These are phyloP conservation scores for Scalopus aquaticus DNA, from an alignment of 2,113 vertebrate genomes.

Conservation along the genomic window DNA sequence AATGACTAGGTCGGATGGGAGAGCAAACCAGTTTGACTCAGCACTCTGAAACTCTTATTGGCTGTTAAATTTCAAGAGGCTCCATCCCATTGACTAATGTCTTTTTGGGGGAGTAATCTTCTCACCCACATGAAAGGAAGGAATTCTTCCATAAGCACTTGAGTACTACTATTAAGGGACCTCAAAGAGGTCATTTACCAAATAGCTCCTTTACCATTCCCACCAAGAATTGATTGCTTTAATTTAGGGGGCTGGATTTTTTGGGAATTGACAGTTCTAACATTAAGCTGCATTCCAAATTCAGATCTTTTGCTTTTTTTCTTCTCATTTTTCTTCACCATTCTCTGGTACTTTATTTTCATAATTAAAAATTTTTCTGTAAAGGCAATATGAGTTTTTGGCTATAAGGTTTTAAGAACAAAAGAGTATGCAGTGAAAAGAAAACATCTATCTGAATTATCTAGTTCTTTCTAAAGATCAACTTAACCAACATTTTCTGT, in stretches of 20 bases:
- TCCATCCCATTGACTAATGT: background rate
- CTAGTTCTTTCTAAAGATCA: background rate
- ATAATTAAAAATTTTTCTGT: background rate
- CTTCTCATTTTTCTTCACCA: background rate
- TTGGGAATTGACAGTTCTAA: background rate
- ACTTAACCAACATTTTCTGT: background rate
- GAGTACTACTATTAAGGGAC: background rate
- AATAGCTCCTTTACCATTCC: background rate
- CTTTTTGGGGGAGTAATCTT: background rate
- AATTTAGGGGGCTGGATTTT: background rate
- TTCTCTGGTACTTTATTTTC: slow-evolving; percentile 31
- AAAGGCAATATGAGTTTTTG: background rate
- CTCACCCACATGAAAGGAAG: background rate
- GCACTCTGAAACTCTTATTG: background rate
- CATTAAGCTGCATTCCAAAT: background rate
- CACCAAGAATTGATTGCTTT: background rate
- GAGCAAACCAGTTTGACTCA: background rate
- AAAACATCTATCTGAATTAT: background rate
- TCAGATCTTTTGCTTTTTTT: background rate
- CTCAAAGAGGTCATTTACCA: background rate
- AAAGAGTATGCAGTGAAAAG: background rate
- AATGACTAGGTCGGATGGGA: background rate
- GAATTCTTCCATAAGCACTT: background rate
- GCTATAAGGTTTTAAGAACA: background rate
- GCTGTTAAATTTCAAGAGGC: background rate